These are phyloP conservation scores for Alligator mississippiensis DNA, from an alignment of 2,113 vertebrate species.

Conservation along the genomic window DNA sequence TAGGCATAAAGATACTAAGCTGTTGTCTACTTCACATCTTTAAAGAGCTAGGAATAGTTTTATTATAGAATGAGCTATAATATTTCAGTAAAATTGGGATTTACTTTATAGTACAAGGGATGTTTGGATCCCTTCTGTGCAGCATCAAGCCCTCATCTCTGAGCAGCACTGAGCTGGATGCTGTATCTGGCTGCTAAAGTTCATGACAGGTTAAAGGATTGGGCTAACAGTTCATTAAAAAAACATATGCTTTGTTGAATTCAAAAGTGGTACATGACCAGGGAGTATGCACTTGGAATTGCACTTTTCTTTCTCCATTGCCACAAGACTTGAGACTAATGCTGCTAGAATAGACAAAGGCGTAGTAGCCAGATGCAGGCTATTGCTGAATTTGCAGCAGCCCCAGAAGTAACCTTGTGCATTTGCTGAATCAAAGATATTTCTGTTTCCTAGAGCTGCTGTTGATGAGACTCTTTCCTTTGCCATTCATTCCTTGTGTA, in stretches of 20 bases:
- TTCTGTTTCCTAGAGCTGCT: conserved; percentile 14
- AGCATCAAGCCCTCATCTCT: background rate
- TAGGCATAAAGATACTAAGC: background rate
- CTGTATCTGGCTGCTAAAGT: background rate
- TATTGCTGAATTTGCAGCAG: conserved; percentile 25
- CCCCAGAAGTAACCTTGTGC: background rate
- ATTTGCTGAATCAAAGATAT: background rate
- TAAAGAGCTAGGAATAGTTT: background rate
- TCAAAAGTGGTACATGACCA: background rate
- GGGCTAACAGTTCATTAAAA: background rate
- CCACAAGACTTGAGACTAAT: conserved; percentile 16
- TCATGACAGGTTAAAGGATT: background rate
- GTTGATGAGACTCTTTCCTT: conserved; percentile 23
- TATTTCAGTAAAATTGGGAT: background rate
- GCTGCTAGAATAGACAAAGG: conserved; percentile 14
- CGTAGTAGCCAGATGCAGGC: background rate
- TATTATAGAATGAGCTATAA: background rate
- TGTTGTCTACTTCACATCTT: background rate
- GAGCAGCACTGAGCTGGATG: background rate
- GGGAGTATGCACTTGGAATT: background rate
- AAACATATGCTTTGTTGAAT: background rate
- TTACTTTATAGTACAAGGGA: background rate
- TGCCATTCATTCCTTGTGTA: background rate
- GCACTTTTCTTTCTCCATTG: conserved; percentile 25
- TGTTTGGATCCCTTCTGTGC: conserved; percentile 14